These are phyloP conservation scores for Pantherophis alleghaniensis DNA, from an alignment of 2,797 vertebrate genomes.

Conservation along the genomic window DNA sequence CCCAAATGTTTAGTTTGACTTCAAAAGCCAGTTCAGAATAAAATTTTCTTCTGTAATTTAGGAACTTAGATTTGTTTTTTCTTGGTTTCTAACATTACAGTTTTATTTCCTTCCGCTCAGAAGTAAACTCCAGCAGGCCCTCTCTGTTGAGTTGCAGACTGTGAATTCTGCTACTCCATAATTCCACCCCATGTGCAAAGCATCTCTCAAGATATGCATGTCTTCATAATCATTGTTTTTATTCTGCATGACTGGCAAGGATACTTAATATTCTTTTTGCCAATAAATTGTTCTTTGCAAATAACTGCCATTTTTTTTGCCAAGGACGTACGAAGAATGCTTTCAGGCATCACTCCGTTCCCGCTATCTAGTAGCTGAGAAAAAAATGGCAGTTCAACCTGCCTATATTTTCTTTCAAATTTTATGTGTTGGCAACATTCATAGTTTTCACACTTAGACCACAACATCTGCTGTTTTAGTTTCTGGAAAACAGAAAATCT, in stretches of 20 bases:
- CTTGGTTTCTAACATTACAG: neutral
- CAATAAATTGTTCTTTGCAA: neutral
- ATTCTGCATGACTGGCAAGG: neutral
- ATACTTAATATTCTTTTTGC: neutral
- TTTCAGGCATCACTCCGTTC: neutral
- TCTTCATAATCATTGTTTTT: neutral
- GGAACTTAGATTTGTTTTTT: neutral
- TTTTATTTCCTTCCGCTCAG: neutral
- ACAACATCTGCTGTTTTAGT: neutral
- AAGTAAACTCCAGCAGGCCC: neutral
- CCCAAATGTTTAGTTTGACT: neutral
- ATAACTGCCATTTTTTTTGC: neutral
- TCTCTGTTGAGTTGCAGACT: neutral
- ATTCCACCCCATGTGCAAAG: neutral
- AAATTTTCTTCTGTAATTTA: neutral
- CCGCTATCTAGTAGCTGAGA: neutral
- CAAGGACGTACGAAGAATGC: neutral
- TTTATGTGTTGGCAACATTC: neutral
- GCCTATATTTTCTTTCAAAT: neutral
- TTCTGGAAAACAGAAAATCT: neutral
- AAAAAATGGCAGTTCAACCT: neutral
- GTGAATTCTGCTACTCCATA: neutral
- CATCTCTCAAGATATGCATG: neutral
- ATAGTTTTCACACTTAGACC: neutral
- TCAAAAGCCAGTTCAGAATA: neutral